phyloP scores from a whole-genome alignment of 2,797 vertebrate genomes.

The Parauchenoglanis ngamensis region DNA sequence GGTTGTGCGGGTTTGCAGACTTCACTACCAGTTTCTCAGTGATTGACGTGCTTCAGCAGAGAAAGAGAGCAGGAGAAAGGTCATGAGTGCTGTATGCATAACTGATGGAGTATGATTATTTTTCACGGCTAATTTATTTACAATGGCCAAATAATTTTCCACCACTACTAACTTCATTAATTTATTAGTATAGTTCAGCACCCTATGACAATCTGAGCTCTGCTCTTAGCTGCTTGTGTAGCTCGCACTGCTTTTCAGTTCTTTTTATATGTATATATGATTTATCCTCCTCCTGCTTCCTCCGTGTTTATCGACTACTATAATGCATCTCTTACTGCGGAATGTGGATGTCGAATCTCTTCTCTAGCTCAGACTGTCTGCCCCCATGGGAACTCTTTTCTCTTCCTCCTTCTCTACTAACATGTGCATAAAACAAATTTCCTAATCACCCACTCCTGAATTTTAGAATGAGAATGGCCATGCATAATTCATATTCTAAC shows the following conservation, averaged over 20 bases:
- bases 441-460: background rate
- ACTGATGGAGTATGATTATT: background rate
- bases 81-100: background rate
- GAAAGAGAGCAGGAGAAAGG: conserved; percentile 11
- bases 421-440: conserved; percentile 19
- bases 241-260: background rate
- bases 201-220: background rate
- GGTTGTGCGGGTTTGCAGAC: background rate
- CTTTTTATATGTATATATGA: background rate
- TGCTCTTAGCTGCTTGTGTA: no score
- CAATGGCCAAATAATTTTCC: background rate
- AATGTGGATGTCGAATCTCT: background rate
- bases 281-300: no score
- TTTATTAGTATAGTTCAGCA: background rate
- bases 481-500: conserved; percentile 46
- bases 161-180: background rate
- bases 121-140: background rate
- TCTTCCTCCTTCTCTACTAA: background rate
- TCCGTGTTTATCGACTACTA: background rate
- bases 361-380: conserved; percentile 11
- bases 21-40: background rate
- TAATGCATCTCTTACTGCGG: background rate
- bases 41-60: background rate
- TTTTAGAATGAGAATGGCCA: conserved; percentile 27
- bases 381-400: background rate